Base-by-base conservation (phyloP, 1,140 invertebrate genomes). In the Uloborus diversus region DNA sequence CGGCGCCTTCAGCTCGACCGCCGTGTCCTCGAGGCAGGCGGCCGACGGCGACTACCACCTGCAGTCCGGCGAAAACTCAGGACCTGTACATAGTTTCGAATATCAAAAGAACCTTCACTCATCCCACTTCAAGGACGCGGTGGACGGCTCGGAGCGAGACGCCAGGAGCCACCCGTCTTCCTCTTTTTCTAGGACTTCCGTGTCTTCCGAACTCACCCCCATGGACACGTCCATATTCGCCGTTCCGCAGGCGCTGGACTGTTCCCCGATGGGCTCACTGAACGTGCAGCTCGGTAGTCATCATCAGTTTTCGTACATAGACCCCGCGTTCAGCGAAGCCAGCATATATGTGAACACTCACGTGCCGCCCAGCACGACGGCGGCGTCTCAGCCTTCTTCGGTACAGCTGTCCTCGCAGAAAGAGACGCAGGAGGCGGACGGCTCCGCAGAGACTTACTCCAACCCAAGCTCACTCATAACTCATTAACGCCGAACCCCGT, bases 211-310 rank as follows among this genome's bases (percentile, higher is more conserved):
- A 69, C 62, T 81, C 49, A 79, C 68, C 49, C 81, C 76, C 33
- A 82, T 82, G 81, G 81, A 82, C 37, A 71, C 68, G 53, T 75
- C 70, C 65, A 78, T 78, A 57, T 69, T 66, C 57, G 47, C 59
- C 47, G 57, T 59, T 42, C 57, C 47, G 65, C 82, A 82, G 82
- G 82, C 84, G 25, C 78, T 86, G 47, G 86, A 86, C 81, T 87
- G 85, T 80, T 86, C 86, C 20, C 84, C 85, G 80, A 85, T 85
- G 17, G 85, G 86, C 17, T 86, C 87, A 78, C 82, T 89, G 28
- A 88, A 88, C 83, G 85, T 89, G 85, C 86, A 86, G 68, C 82
- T 88, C 75, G 64, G 84, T 65, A 84, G 84, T 61, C 57, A 75
- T 73, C 61, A 73, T 59, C 65, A 42, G 37, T 51, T 80, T 70